phyloP scores from a whole-genome alignment of 2,888 invertebrate genomes.

The Globia sparganii region DNA sequence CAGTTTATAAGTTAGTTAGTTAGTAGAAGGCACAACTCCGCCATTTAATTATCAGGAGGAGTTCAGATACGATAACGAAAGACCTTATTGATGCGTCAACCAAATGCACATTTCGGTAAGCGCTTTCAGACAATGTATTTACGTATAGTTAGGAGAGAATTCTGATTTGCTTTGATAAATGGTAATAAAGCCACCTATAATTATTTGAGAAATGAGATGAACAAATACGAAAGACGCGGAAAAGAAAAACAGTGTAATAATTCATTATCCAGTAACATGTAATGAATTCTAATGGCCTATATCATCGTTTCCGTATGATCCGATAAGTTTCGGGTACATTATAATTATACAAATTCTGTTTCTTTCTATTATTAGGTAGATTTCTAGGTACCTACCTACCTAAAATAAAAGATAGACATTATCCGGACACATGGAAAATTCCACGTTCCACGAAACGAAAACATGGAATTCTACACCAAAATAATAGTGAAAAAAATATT shows the following conservation, averaged over 20 bases:
- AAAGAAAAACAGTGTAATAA: not conserved
- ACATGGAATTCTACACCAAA: slow-evolving; percentile 22
- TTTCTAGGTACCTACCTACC: too few species aligned
- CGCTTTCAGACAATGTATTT: not conserved
- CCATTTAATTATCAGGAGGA: not conserved
- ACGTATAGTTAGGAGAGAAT: not conserved
- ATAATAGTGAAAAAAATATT: slow-evolving; percentile 37
- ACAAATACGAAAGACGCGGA: not conserved
- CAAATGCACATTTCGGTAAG: slow-evolving; percentile 6
- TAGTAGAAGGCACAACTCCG: too few species aligned
- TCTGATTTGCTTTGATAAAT: not conserved
- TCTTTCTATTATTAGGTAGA: too few species aligned
- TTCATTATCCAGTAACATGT: not conserved
- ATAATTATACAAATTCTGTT: not conserved
- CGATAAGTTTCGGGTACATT: too few species aligned
- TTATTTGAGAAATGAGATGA: not conserved
- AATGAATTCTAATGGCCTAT: not conserved
- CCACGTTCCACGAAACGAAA: slow-evolving; percentile 5
- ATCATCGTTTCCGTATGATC: not conserved
- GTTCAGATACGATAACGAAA: slow-evolving; percentile 5
- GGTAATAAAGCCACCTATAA: not conserved
- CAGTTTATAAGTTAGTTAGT: too few species aligned
- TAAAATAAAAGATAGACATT: not conserved
- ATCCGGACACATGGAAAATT: not conserved
- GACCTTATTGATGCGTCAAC: too few species aligned